A percentile compares a stretch with the other conserved stretches of the same genome.
Evolutionary conservation across 2,113 vertebrate genomes (phyloP).

Genomic region (Collichthys lucidus): DNA sequence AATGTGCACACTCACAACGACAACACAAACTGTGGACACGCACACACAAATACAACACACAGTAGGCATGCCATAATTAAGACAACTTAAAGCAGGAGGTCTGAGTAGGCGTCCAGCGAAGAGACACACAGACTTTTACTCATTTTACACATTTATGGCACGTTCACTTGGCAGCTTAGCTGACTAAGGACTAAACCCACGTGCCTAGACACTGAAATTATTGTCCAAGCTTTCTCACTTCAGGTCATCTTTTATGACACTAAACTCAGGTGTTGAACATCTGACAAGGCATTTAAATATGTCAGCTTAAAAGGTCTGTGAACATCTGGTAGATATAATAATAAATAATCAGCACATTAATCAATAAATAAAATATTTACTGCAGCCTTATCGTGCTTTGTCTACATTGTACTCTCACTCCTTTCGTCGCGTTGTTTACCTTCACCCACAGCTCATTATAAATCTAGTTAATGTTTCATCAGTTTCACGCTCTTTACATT

Average conservation of each 20-base stretch:
- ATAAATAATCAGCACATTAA: no score
- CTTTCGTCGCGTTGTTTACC: background rate
- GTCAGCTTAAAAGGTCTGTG: no score
- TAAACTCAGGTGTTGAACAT: no score
- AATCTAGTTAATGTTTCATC: slow-evolving; percentile 4
- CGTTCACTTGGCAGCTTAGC: background rate
- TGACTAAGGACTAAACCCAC: background rate
- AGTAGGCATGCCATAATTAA: background rate
- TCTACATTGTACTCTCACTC: no score
- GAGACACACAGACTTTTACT: no score
- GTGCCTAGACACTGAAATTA: no score
- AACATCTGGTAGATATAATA: no score
- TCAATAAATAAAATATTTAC: no score
- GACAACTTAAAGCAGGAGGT: background rate
- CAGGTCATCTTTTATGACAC: background rate
- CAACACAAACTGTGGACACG: background rate
- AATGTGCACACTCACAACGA: background rate
- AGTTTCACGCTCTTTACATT: background rate
- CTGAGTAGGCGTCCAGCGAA: background rate
- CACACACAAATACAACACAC: background rate
- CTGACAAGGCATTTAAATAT: no score
- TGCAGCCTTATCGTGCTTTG: no score
- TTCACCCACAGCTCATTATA: background rate
- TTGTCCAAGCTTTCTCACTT: background rate
- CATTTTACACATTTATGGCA: background rate